Percentiles rank a stretch among this genome's conserved stretches.
phyloP scores from a whole-genome alignment of 2,797 vertebrate genomes.

The Staurois parvus region DNA sequence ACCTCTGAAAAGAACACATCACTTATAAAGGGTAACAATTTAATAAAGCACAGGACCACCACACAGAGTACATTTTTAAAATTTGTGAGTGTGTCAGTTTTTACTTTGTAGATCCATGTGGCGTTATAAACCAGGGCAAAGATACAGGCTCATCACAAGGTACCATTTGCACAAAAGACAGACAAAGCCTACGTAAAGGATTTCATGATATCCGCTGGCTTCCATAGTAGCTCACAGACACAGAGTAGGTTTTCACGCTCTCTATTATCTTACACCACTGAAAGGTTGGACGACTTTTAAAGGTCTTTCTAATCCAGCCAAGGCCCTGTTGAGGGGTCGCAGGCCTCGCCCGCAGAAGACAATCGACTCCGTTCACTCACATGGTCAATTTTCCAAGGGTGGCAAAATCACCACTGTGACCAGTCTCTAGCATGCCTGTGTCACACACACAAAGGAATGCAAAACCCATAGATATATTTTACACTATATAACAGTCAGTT shows the following conservation, averaged over 20 bases:
- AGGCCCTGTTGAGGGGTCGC: background rate
- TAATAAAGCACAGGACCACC: background rate
- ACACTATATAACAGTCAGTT: conserved; percentile 58
- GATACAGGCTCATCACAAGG: conserved; percentile 3
- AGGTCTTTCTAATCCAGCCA: background rate
- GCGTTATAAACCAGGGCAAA: conserved; percentile 1
- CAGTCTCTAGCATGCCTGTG: conserved; percentile 41
- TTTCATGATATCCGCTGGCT: background rate
- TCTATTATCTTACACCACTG: conserved; percentile 19
- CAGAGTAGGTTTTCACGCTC: background rate
- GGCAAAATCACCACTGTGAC: conserved; percentile 7
- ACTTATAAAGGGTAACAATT: background rate
- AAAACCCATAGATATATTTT: conserved; percentile 53
- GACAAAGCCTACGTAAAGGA: conserved; percentile 16
- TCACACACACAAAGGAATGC: conserved; percentile 57
- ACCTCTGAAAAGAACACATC: background rate
- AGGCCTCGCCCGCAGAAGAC: conserved; percentile 3
- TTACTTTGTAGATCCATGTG: conserved; percentile 19
- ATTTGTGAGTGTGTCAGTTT: background rate
- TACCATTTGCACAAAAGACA: conserved; percentile 34
- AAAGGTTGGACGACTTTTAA: background rate
- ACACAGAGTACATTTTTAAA: conserved; percentile 8
- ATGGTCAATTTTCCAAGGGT: background rate
- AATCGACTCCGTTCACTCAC: background rate
- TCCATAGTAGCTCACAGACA: background rate